These are phyloP conservation scores for Lutjanus argentimaculatus DNA, from an alignment of 2,797 vertebrate species.

Conservation along the genomic window DNA sequence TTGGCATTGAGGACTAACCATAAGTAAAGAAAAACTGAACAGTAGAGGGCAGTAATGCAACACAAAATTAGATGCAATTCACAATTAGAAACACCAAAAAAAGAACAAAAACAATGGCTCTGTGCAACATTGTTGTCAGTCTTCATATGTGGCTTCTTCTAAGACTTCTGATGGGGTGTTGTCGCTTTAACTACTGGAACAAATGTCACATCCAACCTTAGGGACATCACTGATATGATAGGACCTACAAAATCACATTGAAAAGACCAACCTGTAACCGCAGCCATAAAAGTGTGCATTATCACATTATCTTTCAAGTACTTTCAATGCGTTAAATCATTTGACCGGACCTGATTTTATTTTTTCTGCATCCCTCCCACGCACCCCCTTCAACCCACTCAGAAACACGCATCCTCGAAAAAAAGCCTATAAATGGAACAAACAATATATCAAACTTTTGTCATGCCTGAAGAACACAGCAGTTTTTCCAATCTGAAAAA, in stretches of 20 bases:
- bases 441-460: neutral
- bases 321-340: neutral
- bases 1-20: neutral
- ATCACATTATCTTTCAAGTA: neutral
- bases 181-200: neutral
- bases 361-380: neutral
- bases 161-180: neutral
- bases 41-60: slow-evolving; percentile 9
- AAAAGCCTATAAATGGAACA: too few relatives aligned
- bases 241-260: neutral
- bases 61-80: neutral
- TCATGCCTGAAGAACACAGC: neutral
- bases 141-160: slow-evolving; percentile 4
- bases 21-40: neutral
- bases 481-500: neutral
- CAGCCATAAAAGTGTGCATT: neutral
- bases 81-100: neutral
- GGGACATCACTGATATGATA: neutral
- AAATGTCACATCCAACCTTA: neutral
- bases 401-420: neutral
- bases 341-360: neutral
- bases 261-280: neutral
- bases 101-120: neutral
- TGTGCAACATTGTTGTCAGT: neutral
- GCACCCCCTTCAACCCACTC: neutral